Evolutionary conservation across 2,113 vertebrate species (phyloP), one percentile per base, ranked within the genome.

Genomic region (Cryptotis parvus): DNA sequence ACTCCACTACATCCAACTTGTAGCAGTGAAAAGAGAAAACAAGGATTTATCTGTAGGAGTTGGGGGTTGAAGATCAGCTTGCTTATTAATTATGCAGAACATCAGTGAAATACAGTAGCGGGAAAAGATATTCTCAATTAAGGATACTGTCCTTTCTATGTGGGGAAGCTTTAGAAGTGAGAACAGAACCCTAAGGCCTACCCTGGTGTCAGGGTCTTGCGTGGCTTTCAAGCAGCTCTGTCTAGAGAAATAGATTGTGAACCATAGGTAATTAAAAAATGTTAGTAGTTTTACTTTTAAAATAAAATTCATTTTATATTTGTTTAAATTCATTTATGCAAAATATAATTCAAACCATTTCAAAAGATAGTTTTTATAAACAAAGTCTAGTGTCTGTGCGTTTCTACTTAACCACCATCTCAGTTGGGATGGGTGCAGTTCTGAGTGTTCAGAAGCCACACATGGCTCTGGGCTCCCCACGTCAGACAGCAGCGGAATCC

Each of bases 271-370:
- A 65, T 78, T 87, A 73, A 49, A n/a, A 79, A 68, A 76, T 55
- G 45, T 73, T 58, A 74, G 69, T 65, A 65, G 20, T 41, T 69
- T 79, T 33, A 16, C 55, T 73, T 63, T 63, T 22, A 78, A 78
- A 85, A 63, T n/a, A 61, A n/a, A 45, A 16, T 84, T 24, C 18
- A 84, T 81, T 84, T 84, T 84, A 20, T 41, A 52, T 90, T 87
- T 84, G 68, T 72, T 92, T 82, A 91, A 81, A 84, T 35, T 20
- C 39, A 80, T 39, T 72, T 83, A 41, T 81, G 29, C 35, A 96
- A 73, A 90, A 72, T 63, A 73, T 63, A 73, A 87, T 78, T 89
- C 87, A 31, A 87, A 49, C 39, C 18, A 58, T 24, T 24, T 22
- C 55, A 24, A 58, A 58, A 58, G 55, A 22, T 58, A 22, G 55